Base-by-base conservation (phyloP, 1,140 invertebrate species). In the Ceratosolen fusciceps region DNA sequence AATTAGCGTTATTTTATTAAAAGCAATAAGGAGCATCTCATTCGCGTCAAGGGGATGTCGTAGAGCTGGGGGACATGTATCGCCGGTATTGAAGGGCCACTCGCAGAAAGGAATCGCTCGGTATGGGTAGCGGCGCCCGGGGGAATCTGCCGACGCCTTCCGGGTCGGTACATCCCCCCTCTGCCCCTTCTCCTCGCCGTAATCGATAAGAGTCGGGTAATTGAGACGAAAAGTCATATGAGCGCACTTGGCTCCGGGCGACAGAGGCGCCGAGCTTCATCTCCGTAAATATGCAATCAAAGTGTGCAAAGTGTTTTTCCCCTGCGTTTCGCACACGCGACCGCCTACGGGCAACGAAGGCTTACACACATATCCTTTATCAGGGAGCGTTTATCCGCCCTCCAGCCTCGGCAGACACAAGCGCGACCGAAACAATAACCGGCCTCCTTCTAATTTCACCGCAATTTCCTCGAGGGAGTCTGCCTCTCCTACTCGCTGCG, bases 331-430 rank as follows among this genome's bases (percentile, higher is more conserved):
- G 16, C 31, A 68, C 77, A 16, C 79, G 54, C 73, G 79, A 80
- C 37, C 37, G 67, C 79, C 73, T 80, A 21, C 24, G 58, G 79
- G 56, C 54, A 80, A 80, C 79, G 77, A 80, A 80, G 74, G 74
- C n/a, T 70, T 76, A n/a, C n/a, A n/a, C n/a, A n/a, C n/a, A n/a
- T n/a, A 72, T 49, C 72, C 73, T 67, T 80, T 80, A 80, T 80
- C 65, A 49, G 37, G n/a, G 5, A 39, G 68, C 43, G 54, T 80
- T 80, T 80, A 80, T 80, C 73, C 71, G 3, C 68, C 73, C 71
- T 2, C 68, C 21, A 31, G 60, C 21, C 31, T 43, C 2, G 19
- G 67, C 39, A 43, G 21, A 65, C 24, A 79, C 49, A 75, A 71
- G 79, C 60, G 79, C 74, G 79, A 56, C 56, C 43, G 54, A 80